Conservation (phyloP, 2,888 invertebrate genomes). For the Anagyrus pseudococci region DNA sequence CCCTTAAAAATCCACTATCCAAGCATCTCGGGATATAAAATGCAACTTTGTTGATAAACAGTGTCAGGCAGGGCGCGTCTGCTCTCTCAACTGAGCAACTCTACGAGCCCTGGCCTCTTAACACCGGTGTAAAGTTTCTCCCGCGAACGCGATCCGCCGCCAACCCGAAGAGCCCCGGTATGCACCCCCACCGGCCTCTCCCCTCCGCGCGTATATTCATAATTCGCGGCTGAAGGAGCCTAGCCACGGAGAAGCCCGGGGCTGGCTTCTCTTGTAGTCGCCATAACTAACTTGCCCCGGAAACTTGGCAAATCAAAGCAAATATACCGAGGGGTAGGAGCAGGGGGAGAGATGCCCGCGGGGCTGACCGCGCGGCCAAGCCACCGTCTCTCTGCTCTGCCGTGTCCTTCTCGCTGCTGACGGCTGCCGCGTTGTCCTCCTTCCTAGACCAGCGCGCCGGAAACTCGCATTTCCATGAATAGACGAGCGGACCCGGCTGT, state of each 20-base stretch:
- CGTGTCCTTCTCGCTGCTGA: background rate
- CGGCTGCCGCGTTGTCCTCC: background rate
- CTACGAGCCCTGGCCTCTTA: slow-evolving; percentile 1
- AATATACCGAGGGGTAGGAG: slow-evolving; percentile 45
- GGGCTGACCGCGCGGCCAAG: slow-evolving; percentile 21
- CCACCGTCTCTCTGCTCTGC: background rate
- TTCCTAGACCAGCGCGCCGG: too few species aligned
- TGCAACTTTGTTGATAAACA: too few species aligned
- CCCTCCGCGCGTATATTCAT: slow-evolving; percentile 25
- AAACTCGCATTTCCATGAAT: background rate
- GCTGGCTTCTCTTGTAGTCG: slow-evolving; percentile 25
- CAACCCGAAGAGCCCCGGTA: too few species aligned
- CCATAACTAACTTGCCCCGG: slow-evolving; percentile 59
- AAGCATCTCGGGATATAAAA: too few species aligned
- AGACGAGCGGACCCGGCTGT: background rate
- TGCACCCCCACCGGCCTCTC: background rate
- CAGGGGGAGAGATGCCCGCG: slow-evolving; percentile 37
- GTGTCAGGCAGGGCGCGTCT: too few species aligned
- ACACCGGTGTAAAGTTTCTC: slow-evolving; percentile 21
- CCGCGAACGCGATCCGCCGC: background rate
- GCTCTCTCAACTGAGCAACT: slow-evolving; percentile 7
- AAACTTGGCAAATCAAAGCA: slow-evolving; percentile 61
- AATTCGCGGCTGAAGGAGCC: slow-evolving; percentile 24
- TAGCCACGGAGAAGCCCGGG: too few species aligned
- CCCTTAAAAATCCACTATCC: too few species aligned